Percentiles rank a stretch among this genome's conserved stretches.
Conservation (phyloP, 2,797 vertebrate genomes). For the Labroides dimidiatus region DNA sequence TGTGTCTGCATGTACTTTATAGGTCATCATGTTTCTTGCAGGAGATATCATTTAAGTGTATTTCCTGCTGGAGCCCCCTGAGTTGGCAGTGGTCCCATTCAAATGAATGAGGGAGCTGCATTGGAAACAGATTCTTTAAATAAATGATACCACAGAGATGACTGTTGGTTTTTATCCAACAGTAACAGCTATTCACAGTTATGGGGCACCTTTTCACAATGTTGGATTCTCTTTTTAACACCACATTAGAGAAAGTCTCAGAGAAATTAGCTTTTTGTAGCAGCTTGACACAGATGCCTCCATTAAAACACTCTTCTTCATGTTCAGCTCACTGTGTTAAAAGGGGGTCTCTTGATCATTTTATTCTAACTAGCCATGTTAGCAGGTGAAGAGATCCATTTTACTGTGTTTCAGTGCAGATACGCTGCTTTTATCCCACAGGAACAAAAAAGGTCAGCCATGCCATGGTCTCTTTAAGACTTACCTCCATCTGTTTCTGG, state of each 20-base stretch:
- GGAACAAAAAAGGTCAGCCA: conserved; percentile 29
- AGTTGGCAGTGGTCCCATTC: not conserved
- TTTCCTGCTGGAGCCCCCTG: not conserved
- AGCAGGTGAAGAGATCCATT: conserved; percentile 28
- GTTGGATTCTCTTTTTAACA: not conserved
- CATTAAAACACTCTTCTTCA: conserved; percentile 7
- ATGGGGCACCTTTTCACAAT: conserved; percentile 12
- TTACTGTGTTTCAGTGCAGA: conserved; percentile 20
- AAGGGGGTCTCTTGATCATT: not conserved
- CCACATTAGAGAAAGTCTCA: conserved; percentile 5
- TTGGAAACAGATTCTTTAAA: conserved; percentile 12
- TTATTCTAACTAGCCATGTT: conserved; percentile 8
- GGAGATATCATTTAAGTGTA: not conserved
- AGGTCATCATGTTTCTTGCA: not conserved
- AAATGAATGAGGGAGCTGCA: not conserved
- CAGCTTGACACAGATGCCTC: conserved; percentile 27
- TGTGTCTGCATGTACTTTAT: not conserved
- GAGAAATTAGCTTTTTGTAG: conserved; percentile 30
- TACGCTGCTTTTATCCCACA: conserved; percentile 32
- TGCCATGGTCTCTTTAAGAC: conserved; percentile 40
- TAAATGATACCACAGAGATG: not conserved
- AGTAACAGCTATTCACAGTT: not conserved
- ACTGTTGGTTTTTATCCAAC: conserved; percentile 7
- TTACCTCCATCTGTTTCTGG: conserved; percentile 24
- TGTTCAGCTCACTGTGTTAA: not conserved